Percentiles rank a stretch among this genome's conserved stretches.
Evolutionary conservation across 1,140 invertebrate genomes (phyloP).

Genomic region (Brachionus manjavacas): DNA sequence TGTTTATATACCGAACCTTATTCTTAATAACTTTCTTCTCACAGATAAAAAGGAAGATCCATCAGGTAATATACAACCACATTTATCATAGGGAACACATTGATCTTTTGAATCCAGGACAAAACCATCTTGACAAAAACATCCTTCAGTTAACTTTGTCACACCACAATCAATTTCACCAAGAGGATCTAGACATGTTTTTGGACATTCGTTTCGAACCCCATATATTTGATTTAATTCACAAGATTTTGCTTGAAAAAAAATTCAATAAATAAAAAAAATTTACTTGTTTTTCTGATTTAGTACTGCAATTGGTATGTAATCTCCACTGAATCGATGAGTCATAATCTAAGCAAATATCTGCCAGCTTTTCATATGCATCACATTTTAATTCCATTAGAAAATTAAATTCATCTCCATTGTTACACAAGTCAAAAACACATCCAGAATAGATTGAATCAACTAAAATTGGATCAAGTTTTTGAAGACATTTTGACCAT

Average conservation of each 20-base stretch:
- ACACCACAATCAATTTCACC: slow-evolving; percentile 21
- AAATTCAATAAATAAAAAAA: background rate
- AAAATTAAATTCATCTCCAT: background rate
- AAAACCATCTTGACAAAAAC: slow-evolving; percentile 26
- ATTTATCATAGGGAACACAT: background rate
- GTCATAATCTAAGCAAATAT: background rate
- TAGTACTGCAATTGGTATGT: background rate
- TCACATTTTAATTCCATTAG: background rate
- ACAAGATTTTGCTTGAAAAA: background rate
- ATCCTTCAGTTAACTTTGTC: background rate
- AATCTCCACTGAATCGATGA: background rate
- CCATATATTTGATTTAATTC: background rate
- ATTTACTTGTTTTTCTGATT: background rate
- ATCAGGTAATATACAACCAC: slow-evolving; percentile 34
- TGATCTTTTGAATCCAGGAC: background rate
- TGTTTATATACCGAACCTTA: too few species aligned
- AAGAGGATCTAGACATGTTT: slow-evolving; percentile 1
- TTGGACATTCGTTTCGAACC: background rate
- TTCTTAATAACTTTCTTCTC: background rate
- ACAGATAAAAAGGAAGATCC: background rate
- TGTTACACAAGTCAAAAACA: slow-evolving; percentile 4
- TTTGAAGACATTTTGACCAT: background rate
- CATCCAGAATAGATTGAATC: background rate
- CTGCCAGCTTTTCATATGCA: slow-evolving; percentile 1
- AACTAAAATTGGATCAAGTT: background rate